phyloP scores from a whole-genome alignment of 2,113 vertebrate species.

The Rallus limicola region DNA sequence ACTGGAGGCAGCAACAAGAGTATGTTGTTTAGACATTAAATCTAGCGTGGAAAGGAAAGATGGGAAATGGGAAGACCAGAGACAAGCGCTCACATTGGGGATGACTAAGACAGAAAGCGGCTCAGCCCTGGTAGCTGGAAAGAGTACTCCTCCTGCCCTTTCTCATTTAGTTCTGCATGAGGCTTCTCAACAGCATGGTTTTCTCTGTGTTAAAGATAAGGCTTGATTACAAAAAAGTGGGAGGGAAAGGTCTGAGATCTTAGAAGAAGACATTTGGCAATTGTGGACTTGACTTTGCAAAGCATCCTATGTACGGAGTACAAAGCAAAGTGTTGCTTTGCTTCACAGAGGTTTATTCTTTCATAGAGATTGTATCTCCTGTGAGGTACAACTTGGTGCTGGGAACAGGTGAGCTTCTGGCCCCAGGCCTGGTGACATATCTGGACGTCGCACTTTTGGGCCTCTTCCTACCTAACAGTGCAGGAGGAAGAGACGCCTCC shows the following conservation, averaged over 20 bases:
- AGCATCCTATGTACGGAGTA: not conserved
- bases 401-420: not conserved
- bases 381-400: slow-evolving; percentile 14
- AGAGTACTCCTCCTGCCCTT: not conserved
- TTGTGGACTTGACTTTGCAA: not conserved
- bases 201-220: not conserved
- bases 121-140: not conserved
- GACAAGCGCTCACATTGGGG: not conserved
- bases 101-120: not conserved
- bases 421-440: slow-evolving; percentile 11
- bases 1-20: not conserved
- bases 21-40: not conserved
- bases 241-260: not conserved
- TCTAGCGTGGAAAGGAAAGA: not conserved
- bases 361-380: slow-evolving; percentile 24
- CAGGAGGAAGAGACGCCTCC: not conserved
- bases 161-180: not conserved
- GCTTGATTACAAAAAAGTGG: not conserved
- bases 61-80: not conserved
- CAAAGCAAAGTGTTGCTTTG: not conserved
- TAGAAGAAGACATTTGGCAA: not conserved
- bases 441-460: not conserved
- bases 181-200: not conserved
- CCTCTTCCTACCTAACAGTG: not conserved
- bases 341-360: slow-evolving; percentile 26